Base-by-base conservation (phyloP, 2,113 vertebrate genomes). In the Scatophagus argus region DNA sequence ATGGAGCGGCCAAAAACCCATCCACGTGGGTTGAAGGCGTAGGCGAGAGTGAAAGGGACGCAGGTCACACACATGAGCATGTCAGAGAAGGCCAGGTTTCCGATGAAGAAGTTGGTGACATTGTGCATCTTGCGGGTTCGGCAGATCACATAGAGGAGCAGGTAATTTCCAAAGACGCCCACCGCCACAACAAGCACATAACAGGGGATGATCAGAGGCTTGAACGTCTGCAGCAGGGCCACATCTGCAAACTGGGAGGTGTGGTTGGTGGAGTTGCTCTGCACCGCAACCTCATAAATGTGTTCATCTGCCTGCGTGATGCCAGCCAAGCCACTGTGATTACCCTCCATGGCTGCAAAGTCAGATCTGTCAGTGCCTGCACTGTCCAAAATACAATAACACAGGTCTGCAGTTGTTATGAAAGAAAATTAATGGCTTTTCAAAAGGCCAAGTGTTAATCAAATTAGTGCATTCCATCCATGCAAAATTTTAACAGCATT, bases 91-190 rank as follows among this genome's bases (percentile, higher is more conserved):
- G 95, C 95, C 92, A 96, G 89, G 25, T 96, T 97, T 38, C 95
- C 96, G 17, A 97, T 95, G 68, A 97, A 96, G 64, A 97, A 95
- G 92, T 95, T 96, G 89, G 94, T 96, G 88, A 95, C 94, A 0
- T 94, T 96, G 90, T 96, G 95, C 95, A 95, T 96, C 72, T 95
- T 95, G 82, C 93, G 95, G 0, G 94, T 93, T 79, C 92, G 92
- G 88, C 95, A 95, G 91, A 96, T 95, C 71, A 95, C 94, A 0
- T 95, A 95, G 66, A 96, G 93, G 66, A 96, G 94, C 13, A 96
- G 93, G 87, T 96, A 96, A 86, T 96, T 96, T 62, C 96, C 95
- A 0, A 95, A 88, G 82, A 96, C 91, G 0, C 95, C 96, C 7
- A 96, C 91, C 39, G 93, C 92, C 86, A 95, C 90, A 51, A 96